Conservation (phyloP, 2,113 vertebrate species). For the Strix aluco region DNA sequence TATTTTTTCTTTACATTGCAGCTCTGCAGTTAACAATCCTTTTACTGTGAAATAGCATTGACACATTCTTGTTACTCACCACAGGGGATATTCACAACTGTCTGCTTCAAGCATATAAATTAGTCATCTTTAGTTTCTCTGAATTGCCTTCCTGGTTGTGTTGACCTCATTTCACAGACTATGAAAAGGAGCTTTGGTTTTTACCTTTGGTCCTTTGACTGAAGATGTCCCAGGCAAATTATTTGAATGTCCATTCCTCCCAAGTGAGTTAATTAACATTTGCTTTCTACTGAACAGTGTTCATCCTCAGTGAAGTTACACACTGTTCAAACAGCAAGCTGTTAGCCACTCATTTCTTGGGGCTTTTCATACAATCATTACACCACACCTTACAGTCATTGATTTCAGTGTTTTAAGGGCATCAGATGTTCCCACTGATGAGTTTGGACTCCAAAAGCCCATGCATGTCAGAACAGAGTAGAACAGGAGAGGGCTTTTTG, state of each 20-base stretch:
- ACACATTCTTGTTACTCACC: constrained; percentile 40
- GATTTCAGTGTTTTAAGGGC: neutral
- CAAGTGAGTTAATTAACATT: neutral
- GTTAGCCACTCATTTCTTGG: neutral
- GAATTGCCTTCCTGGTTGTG: neutral
- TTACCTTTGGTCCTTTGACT: neutral
- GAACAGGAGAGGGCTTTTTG: neutral
- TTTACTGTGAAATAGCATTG: constrained; percentile 3
- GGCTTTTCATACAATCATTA: neutral
- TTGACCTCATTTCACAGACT: constrained; percentile 5
- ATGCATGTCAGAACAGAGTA: neutral
- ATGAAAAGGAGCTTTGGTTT: neutral
- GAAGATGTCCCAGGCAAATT: neutral
- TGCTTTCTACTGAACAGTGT: neutral
- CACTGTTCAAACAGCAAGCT: neutral
- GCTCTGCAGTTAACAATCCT: constrained; percentile 15
- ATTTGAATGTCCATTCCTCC: neutral
- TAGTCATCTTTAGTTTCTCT: neutral
- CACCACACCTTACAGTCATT: fast-evolving
- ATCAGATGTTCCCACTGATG: neutral
- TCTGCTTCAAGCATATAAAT: constrained; percentile 43
- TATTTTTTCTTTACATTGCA: constrained; percentile 1
- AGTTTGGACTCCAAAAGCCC: neutral
- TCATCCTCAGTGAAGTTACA: neutral
- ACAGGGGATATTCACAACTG: constrained; percentile 31